Evolutionary conservation across 2,113 vertebrate species (phyloP), one percentile per base, ranked within the genome.

Genomic region (Psilopogon haemacephalus): DNA sequence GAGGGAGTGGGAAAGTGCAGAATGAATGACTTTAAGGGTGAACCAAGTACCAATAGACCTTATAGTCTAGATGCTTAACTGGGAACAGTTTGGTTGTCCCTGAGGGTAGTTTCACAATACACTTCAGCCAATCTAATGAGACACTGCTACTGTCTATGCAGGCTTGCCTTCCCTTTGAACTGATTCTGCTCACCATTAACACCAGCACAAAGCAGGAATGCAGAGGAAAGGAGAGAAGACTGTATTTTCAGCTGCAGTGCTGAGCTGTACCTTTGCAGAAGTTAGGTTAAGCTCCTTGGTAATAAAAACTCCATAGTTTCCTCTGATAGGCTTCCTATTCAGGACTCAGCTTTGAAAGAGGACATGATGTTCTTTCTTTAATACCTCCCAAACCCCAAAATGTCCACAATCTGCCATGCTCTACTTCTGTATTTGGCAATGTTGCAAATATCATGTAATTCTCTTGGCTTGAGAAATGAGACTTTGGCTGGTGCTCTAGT

Each of bases 181-280:
- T n/a, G 54, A n/a, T 35, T 14, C 5, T 0, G 33, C 26, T 65
- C 7, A 3, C 44, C 6, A 2, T 12, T 50, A n/a, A 23, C 23
- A 32, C 14, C 44, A 27, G 30, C 17, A n/a, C 24, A 24, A 32
- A 48, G 7, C 27, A 38, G 55, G 68, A 50, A 21, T 17, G 28
- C 30, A 33, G 6, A 9, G 2, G 7, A 2, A 12, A 11, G 11
- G 18, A 37, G 5, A 42, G 40, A 33, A 60, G 48, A 26, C 48
- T 40, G 38, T 30, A 27, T 40, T 48, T 79, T 46, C 46, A 68
- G 10, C n/a, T 11, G 20, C 55, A 62, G 33, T 55, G 32, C 20
- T 8, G 48, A 56, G 27, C 12, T 59, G 28, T 24, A 19, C 42
- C 48, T 50, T 56, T 28, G 15, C 24, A 24, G 65, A 32, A 54